These are phyloP conservation scores for Parnassius apollo DNA, from an alignment of 2,888 invertebrate genomes.

Conservation along the genomic window DNA sequence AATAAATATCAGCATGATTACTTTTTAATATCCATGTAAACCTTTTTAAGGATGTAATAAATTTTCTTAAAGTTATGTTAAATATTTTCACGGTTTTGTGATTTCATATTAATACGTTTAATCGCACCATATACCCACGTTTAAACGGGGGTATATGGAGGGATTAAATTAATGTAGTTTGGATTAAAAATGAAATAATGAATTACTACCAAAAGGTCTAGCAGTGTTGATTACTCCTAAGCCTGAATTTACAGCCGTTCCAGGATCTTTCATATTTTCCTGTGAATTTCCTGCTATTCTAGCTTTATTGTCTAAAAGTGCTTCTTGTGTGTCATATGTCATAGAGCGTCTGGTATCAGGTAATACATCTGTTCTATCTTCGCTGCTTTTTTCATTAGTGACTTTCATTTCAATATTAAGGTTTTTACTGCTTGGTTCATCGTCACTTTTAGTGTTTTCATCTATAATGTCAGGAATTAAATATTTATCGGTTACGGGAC, in stretches of 20 bases:
- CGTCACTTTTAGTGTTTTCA: not conserved
- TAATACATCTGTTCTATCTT: not conserved
- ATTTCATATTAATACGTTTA: too few species aligned
- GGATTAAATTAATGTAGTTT: too few species aligned
- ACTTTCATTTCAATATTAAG: not conserved
- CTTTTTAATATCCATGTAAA: too few species aligned
- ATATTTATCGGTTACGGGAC: not conserved
- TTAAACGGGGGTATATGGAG: too few species aligned
- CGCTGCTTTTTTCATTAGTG: slow-evolving; percentile 11
- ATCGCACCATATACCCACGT: too few species aligned
- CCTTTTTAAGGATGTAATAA: too few species aligned
- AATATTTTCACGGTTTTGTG: too few species aligned
- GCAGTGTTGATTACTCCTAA: not conserved
- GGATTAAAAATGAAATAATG: not conserved
- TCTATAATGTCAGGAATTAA: not conserved
- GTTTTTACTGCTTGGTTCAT: not conserved
- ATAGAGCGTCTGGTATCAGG: slow-evolving; percentile 2
- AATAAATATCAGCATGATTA: too few species aligned
- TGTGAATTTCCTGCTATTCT: slow-evolving; percentile 9
- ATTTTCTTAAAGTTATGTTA: too few species aligned
- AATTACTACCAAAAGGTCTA: slow-evolving; percentile 20
- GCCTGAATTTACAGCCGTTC: not conserved
- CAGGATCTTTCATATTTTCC: slow-evolving; percentile 6
- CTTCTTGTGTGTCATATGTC: slow-evolving; percentile 8
- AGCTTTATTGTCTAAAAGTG: slow-evolving; percentile 22